These are phyloP conservation scores for Tetanocera ferruginea DNA, from an alignment of 2,888 invertebrate species.

Conservation along the genomic window DNA sequence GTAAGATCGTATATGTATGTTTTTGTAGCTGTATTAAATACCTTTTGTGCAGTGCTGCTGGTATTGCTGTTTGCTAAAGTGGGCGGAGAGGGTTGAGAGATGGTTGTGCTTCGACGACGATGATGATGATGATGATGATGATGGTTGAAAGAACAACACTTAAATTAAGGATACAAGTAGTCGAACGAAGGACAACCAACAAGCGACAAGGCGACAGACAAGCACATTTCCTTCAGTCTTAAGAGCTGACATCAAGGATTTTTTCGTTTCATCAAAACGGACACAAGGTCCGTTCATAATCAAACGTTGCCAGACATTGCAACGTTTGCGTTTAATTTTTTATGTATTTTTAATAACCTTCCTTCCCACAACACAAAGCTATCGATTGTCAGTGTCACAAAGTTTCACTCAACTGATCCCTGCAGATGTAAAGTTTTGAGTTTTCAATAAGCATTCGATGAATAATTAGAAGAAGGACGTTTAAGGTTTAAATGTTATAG, in stretches of 20 bases:
- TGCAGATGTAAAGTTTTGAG: not conserved
- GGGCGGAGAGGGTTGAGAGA: not conserved
- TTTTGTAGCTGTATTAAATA: conserved; percentile 16
- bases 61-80: not conserved
- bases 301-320: not conserved
- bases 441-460: conserved; percentile 30
- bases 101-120: not conserved
- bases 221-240: not conserved
- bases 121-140: not conserved
- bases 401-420: not conserved
- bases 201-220: not conserved
- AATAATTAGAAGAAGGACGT: not conserved
- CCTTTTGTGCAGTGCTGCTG: conserved; percentile 15
- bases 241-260: conserved; percentile 17
- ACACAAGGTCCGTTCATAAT: not conserved
- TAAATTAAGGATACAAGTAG: conserved; percentile 17
- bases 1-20: not conserved
- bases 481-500: not conserved
- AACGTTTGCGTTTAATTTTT: not conserved
- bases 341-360: not conserved
- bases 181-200: not conserved
- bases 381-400: not conserved
- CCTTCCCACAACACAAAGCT: not conserved
- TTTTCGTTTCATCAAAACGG: not conserved
- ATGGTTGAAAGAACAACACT: conserved; percentile 16